These are phyloP conservation scores for Xylota segnis DNA, from an alignment of 2,888 invertebrate species.

Conservation along the genomic window DNA sequence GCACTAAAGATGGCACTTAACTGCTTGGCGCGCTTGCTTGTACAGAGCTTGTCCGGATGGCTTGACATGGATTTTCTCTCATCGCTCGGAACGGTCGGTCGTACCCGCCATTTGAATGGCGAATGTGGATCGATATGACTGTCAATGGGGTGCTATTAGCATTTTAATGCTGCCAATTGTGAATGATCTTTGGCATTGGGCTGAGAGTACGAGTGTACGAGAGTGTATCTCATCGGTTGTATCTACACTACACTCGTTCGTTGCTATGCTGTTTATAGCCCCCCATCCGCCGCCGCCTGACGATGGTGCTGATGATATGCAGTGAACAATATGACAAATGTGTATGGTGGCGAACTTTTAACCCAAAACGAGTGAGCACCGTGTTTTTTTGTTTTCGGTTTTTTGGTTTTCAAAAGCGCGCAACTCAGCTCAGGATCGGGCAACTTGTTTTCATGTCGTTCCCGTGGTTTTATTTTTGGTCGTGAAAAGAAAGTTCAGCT, in stretches of 20 bases:
- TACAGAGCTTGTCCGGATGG: slow-evolving; percentile 42
- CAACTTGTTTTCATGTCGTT: slow-evolving; percentile 76
- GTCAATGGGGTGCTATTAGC: slow-evolving; percentile 75
- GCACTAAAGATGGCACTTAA: slow-evolving; percentile 70
- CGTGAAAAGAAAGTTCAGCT: slow-evolving; percentile 76
- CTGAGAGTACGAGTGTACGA: slow-evolving; percentile 38
- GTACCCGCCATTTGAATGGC: slow-evolving; percentile 58
- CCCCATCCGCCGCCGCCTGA: background rate
- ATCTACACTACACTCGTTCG: slow-evolving; percentile 41
- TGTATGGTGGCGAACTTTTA: slow-evolving; percentile 73
- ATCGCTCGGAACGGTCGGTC: slow-evolving; percentile 1
- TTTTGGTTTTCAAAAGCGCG: slow-evolving; percentile 26
- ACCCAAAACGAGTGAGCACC: slow-evolving; percentile 48
- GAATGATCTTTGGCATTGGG: slow-evolving; percentile 74
- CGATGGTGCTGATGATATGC: slow-evolving; percentile 74
- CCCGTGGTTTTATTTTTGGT: slow-evolving; percentile 49
- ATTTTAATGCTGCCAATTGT: slow-evolving; percentile 77
- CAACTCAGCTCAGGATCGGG: slow-evolving; percentile 4
- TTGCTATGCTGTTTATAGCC: slow-evolving; percentile 6
- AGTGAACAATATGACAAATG: slow-evolving; percentile 74
- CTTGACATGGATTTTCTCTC: slow-evolving; percentile 67
- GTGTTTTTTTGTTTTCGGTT: slow-evolving; percentile 19
- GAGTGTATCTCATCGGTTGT: slow-evolving; percentile 65
- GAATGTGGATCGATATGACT: slow-evolving; percentile 75
- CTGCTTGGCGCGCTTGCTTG: slow-evolving; percentile 40